Conservation (phyloP, 2,113 vertebrate species). For the Columbina picui region DNA sequence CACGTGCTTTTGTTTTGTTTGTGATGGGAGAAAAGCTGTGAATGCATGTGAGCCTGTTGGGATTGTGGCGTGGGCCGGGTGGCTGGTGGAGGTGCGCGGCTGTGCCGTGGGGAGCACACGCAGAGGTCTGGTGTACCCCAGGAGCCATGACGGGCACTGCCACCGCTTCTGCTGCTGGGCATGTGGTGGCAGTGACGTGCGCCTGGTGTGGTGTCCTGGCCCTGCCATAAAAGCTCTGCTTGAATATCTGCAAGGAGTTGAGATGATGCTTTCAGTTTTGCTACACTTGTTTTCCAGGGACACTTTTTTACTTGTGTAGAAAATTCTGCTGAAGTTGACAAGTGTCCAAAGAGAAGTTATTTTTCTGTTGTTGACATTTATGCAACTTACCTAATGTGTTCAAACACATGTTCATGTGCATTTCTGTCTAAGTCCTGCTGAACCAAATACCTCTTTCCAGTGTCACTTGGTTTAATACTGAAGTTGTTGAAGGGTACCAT, state of each 20-base stretch:
- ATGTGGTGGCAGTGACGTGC: neutral
- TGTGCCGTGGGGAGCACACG: neutral
- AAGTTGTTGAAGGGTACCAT: neutral
- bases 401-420: neutral
- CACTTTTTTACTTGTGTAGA: neutral
- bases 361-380: neutral
- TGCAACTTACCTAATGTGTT: neutral
- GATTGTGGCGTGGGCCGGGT: neutral
- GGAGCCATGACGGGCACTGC: neutral
- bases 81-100: neutral
- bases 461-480: neutral
- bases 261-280: neutral
- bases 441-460: neutral
- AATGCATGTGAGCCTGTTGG: fast-evolving
- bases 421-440: neutral
- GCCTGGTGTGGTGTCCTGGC: neutral
- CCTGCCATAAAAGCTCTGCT: neutral
- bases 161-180: neutral
- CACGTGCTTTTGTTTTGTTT: fast-evolving
- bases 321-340: neutral
- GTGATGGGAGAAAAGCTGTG: neutral
- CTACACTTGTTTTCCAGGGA: neutral
- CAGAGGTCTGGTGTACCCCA: fast-evolving
- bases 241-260: neutral
- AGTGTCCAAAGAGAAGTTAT: neutral